These are phyloP conservation scores for Pangasianodon hypophthalmus DNA, from an alignment of 2,113 vertebrate species.

Conservation along the genomic window DNA sequence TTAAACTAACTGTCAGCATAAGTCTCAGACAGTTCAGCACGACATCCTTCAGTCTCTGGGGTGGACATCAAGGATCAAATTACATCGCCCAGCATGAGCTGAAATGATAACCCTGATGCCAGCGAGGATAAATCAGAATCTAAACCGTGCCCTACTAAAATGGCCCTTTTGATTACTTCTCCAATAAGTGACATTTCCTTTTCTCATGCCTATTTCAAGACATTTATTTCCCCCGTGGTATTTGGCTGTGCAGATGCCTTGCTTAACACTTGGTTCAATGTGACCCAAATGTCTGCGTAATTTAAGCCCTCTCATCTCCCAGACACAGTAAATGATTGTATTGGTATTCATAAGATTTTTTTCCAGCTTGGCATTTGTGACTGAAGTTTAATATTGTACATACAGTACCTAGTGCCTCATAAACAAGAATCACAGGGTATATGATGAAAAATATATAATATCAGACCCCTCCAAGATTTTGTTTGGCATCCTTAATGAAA, in stretches of 20 bases:
- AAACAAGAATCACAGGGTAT: not conserved
- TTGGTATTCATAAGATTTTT: not conserved
- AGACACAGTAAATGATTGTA: constrained; percentile 44
- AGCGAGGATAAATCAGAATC: constrained; percentile 78
- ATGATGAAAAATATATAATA: constrained; percentile 7
- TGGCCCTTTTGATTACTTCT: constrained; percentile 76
- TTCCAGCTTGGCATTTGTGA: not conserved
- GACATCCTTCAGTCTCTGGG: constrained; percentile 69
- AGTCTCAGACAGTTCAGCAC: constrained; percentile 66
- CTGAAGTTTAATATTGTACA: constrained; percentile 14
- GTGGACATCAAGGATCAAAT: constrained; percentile 78
- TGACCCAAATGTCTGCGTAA: constrained; percentile 59
- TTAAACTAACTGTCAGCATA: constrained; percentile 15
- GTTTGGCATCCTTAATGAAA: not conserved
- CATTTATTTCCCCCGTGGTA: constrained; percentile 80
- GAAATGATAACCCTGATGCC: constrained; percentile 76
- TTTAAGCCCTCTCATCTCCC: constrained; percentile 59
- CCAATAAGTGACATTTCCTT: constrained; percentile 81
- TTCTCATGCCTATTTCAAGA: constrained; percentile 73
- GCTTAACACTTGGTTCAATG: constrained; percentile 63
- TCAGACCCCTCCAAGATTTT: not conserved
- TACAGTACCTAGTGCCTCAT: not conserved
- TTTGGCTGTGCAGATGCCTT: constrained; percentile 65
- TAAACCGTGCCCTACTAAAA: constrained; percentile 77
- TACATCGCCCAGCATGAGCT: constrained; percentile 72